Evolutionary conservation across 2,797 vertebrate genomes (phyloP), one percentile per base, ranked within the genome.

Genomic region (Sphenodon punctatus): DNA sequence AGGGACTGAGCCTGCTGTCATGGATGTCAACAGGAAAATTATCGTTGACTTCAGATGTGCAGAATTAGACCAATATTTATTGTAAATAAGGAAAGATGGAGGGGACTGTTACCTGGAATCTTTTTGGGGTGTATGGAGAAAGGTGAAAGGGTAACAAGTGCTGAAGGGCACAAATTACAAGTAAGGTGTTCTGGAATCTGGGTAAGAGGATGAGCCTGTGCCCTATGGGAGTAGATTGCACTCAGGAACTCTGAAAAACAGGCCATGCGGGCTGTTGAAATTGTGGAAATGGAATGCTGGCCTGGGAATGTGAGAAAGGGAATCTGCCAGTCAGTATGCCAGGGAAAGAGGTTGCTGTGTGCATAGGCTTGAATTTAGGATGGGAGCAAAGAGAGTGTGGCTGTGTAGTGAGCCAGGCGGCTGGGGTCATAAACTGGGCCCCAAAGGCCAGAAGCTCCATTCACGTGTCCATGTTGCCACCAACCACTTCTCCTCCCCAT

Each of bases 21-120:
- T n/a, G n/a, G n/a, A n/a, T n/a, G n/a, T n/a, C n/a, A n/a, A n/a
- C n/a, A n/a, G n/a, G n/a, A n/a, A n/a, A n/a, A n/a, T n/a, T n/a
- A n/a, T n/a, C n/a, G n/a, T n/a, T n/a, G n/a, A n/a, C n/a, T n/a
- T n/a, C n/a, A n/a, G n/a, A n/a, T n/a, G n/a, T n/a, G n/a, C n/a
- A n/a, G n/a, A n/a, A n/a, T n/a, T n/a, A n/a, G n/a, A n/a, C n/a
- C n/a, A n/a, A n/a, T n/a, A n/a, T n/a, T n/a, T n/a, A n/a, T n/a
- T n/a, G n/a, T n/a, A n/a, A n/a, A n/a, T n/a, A 39, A 87, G 61
- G 41, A 45, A 17, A 46, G 16, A n/a, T 27, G n/a, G n/a, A 27
- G n/a, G n/a, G n/a, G 8, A n/a, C n/a, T 56, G 4, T 4, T 53
- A 41, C 22, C 0, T 2, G 15, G 2, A 48, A 2, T 1, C 13